A percentile compares a stretch with the other conserved stretches of the same genome.
Conservation (phyloP, 1,140 invertebrate genomes). For the Teleopsis dalmanni region DNA sequence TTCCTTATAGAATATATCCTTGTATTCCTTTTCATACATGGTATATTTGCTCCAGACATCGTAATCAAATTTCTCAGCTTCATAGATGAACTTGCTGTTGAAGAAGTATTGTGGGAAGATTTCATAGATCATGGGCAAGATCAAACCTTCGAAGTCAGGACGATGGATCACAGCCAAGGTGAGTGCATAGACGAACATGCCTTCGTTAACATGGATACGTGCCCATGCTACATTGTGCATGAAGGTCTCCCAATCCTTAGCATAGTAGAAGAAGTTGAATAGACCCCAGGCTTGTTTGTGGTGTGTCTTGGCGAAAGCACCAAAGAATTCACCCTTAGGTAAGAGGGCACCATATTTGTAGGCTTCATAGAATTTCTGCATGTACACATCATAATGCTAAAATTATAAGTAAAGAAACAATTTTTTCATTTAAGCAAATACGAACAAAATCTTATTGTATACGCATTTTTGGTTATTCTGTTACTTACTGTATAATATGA, state of each 20-base stretch:
- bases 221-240: conserved; percentile 55
- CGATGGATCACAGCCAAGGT: conserved; percentile 54
- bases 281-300: conserved; percentile 49
- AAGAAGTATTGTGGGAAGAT: conserved; percentile 55
- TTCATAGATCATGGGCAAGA: conserved; percentile 56
- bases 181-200: conserved; percentile 52
- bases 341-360: conserved; percentile 25
- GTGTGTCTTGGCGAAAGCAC: conserved; percentile 33
- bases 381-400: conserved; percentile 23
- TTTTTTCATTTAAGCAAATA: neutral
- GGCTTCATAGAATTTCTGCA: conserved; percentile 32
- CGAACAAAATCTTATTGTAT: neutral
- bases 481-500: conserved; percentile 27
- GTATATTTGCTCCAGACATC: conserved; percentile 34
- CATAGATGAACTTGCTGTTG: conserved; percentile 50
- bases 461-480: neutral
- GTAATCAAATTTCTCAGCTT: conserved; percentile 46
- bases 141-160: conserved; percentile 50
- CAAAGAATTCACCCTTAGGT: conserved; percentile 40
- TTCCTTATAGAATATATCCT: conserved; percentile 56
- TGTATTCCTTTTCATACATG: conserved; percentile 46
- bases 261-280: conserved; percentile 53
- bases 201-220: conserved; percentile 53
- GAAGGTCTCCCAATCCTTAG: conserved; percentile 58
- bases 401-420: neutral